Conservation (phyloP, 1,140 invertebrate genomes). For the Triops cancriformis region DNA sequence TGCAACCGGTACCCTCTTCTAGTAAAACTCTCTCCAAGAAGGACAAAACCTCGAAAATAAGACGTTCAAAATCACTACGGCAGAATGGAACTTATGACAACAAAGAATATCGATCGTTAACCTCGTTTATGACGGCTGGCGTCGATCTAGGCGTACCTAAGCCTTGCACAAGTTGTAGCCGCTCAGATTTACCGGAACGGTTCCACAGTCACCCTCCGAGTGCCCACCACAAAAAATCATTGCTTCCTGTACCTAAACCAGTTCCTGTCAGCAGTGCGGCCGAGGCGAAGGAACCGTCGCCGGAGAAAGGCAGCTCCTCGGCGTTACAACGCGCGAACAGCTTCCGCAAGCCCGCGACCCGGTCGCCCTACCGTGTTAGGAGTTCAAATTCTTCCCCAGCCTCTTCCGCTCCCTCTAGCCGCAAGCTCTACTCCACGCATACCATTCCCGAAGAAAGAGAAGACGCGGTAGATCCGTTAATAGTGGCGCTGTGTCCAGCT, state of each 20-base stretch:
- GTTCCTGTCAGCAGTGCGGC: background rate
- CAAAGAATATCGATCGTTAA: slow-evolving; percentile 14
- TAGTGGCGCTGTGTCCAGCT: background rate
- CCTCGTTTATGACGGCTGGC: background rate
- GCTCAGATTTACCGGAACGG: slow-evolving; percentile 47
- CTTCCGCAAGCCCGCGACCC: background rate
- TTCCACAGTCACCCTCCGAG: slow-evolving; percentile 50
- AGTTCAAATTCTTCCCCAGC: background rate
- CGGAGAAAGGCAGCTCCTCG: background rate
- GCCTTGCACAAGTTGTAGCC: slow-evolving; percentile 49
- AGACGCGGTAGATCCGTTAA: background rate
- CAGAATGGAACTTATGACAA: background rate
- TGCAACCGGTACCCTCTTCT: too few species aligned
- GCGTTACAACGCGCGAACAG: background rate
- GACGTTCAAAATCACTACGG: slow-evolving; percentile 15
- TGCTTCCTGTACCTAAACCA: background rate
- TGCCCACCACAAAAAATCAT: slow-evolving; percentile 28
- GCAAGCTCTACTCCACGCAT: background rate
- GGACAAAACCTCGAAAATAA: background rate
- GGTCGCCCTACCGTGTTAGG: background rate
- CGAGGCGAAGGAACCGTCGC: background rate
- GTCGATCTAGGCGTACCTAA: slow-evolving; percentile 38
- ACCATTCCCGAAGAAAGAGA: background rate
- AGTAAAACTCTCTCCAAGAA: background rate
- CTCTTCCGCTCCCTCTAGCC: background rate